Evolutionary conservation across 2,888 invertebrate genomes (phyloP), one percentile per base, ranked within the genome.

Genomic region (Eledona agricola): DNA sequence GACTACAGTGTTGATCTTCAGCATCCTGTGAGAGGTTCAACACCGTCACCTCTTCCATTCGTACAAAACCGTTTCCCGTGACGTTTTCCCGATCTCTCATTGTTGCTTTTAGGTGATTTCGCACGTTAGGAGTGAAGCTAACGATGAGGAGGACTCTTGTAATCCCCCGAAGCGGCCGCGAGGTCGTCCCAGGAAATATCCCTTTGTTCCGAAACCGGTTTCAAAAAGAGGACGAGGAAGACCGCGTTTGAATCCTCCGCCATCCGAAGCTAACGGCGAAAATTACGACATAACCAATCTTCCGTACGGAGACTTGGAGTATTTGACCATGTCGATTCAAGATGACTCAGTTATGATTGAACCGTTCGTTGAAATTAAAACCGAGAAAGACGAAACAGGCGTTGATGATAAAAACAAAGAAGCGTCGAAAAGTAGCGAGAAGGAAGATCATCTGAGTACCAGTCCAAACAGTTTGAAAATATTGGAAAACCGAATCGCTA

Each of bases 221-320:
- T 42, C 66, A 17, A 70, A 70, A 47, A 46, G 70, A 35, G 69
- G 69, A 9, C 59, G 70, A 53, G 70, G 70, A 26, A 47, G 70
- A 43, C 70, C 70, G 43, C 63, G 69, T 28, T 34, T 64, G 2
- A 65, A 65, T 43, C 59, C 59, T 19, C 29, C 50, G 1, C 17
- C 23, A n/a, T 9, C 23, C 2, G 22, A 34, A 20, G 46, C 34
- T 26, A 51, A 55, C 4, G 52, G 37, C 3, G 62, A 64, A 32
- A 65, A 71, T 50, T 71, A 70, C 35, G 69, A 70, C 38, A 61
- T 70, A 7, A 66, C 71, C 1, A 71, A 71, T 43, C 62, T 71
- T 38, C 71, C 71, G 6, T 71, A 63, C 43, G 69, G 69, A 2
- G 71, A 71, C 54, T 53, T 70, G 17, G 65, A 66, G 29, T 70